Evolutionary conservation across 2,797 vertebrate genomes (phyloP), one percentile per base, ranked within the genome.

Genomic region (Melanogrammus aeglefinus): DNA sequence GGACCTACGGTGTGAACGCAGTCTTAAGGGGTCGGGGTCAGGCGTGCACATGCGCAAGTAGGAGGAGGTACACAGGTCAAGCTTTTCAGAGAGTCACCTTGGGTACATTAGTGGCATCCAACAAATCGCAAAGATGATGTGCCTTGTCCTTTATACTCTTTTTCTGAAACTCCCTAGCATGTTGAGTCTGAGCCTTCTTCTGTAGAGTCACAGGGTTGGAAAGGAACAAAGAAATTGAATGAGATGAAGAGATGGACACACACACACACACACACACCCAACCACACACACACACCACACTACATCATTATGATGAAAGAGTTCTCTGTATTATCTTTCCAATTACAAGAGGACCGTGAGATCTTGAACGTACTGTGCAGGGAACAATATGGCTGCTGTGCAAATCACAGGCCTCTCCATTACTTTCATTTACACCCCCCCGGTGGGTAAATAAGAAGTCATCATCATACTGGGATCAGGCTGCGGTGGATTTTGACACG

Each of bases 61-160:
- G 78, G 72, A 76, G 78, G 76, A 75, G 77, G 76, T 41, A 27
- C 31, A 27, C 79, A 69, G 78, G 44, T 77, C 76, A 70, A 73
- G 77, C 79, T 69, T 57, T 57, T 5, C 24, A 80, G 76, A 85
- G 84, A 89, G 81, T 94, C 96, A 99, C 98, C 97, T 99, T 94
- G 0, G 93, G 92, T 2, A 31, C 82, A 81, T 95, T 89, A 80
- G 94, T 90, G 87, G 83, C 51, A 72, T 93, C 91, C 87, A 99
- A 96, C 94, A 98, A 88, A 75, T 95, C 94, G 7, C 94, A 95
- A 76, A 99, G 95, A 88, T 99, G 97, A 85, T 96, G 92, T 0
- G 95, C 97, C 84, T 98, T 98, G 87, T 99, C 97, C 92, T 97
- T 99, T 91, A 99, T 96, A 89, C 95, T 99, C 95, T 99, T 99